Base-by-base conservation (phyloP, 1,140 invertebrate genomes). In the Dendrolimus kikuchii region DNA sequence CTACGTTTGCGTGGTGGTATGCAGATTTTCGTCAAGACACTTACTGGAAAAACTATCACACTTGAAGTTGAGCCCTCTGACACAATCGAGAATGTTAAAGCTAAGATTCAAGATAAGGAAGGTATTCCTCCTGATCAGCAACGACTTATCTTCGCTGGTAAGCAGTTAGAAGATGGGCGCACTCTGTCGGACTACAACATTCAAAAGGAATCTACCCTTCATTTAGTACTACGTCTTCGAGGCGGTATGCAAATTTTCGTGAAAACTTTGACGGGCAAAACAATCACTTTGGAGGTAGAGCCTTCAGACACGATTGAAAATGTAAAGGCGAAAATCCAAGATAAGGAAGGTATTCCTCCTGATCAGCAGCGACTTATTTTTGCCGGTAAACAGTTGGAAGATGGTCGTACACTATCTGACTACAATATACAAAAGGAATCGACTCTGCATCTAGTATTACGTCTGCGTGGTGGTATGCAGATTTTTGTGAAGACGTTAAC, bases 401-500 rank as follows among this genome's bases (percentile, higher is more conserved):
- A 56, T 7, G 54, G 54, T 0, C 54, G 54, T 36, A 56, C 54
- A 9, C 10, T 56, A 0, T 56, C 54, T 6, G 54, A 56, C n/a
- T 56, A 56, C 49, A 56, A 56, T 39, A 56, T 56, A 37, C 54
- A 56, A 5, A 56, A 51, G 54, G n/a, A 56, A 51, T 56, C 54
- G 7, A 56, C 54, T 2, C 10, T 58, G 5, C 56, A 58, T 38
- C 45, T 58, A 36, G 56, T 57, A 2, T 36, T 58, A 1, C 56
- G 56, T 41, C 51, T 58, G 4, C 41, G 56, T 5, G 56, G 56
- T 45, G 56, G 56, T 46, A 53, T 53, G 56, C 50, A 53, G 46
- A 49, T 49, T 7, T 56, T 56, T 7, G 54, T 56, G 0, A 93
- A 93, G 68, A 93, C 92, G 7, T 68, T 93, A 6, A 93, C 92